phyloP scores from a whole-genome alignment of 2,797 vertebrate species.

The Fistularia tabacaria region DNA sequence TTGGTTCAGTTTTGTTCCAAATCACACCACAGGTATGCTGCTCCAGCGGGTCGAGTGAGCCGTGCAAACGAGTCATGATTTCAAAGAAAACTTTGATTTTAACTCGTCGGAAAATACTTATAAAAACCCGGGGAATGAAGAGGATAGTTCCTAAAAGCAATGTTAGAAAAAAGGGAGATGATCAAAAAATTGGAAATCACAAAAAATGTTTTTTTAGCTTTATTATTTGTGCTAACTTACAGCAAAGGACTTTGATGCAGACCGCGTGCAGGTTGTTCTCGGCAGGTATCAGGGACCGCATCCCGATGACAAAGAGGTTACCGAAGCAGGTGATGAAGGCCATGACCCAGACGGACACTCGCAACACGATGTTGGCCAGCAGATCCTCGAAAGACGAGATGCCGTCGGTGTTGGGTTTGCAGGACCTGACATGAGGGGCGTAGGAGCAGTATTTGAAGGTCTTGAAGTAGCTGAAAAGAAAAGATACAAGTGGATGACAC shows the following conservation, averaged over 20 bases:
- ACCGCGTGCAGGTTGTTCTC: conserved; percentile 82
- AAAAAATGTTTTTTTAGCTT: background rate
- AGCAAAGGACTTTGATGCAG: conserved; percentile 87
- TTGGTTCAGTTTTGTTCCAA: too few species aligned
- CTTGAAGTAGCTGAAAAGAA: conserved; percentile 79
- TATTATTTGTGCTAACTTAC: conserved; percentile 64
- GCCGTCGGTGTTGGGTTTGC: conserved; percentile 83
- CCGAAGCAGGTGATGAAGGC: conserved; percentile 85
- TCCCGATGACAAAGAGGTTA: conserved; percentile 84
- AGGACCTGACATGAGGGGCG: conserved; percentile 79
- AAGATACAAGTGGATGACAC: background rate
- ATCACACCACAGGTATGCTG: too few species aligned
- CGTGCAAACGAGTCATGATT: too few species aligned
- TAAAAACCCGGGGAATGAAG: too few species aligned
- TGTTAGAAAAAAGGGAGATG: too few species aligned
- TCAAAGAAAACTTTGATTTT: too few species aligned
- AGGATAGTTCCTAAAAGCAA: too few species aligned
- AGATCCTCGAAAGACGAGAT: conserved; percentile 87
- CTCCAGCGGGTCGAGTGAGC: too few species aligned
- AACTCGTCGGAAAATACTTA: too few species aligned
- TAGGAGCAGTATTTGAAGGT: conserved; percentile 85
- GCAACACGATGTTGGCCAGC: conserved; percentile 80
- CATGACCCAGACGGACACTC: conserved; percentile 85
- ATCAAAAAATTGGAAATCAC: too few species aligned
- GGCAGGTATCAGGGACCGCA: conserved; percentile 82